phyloP scores from a whole-genome alignment of 2,888 invertebrate species.

The Drosophila affinis region DNA sequence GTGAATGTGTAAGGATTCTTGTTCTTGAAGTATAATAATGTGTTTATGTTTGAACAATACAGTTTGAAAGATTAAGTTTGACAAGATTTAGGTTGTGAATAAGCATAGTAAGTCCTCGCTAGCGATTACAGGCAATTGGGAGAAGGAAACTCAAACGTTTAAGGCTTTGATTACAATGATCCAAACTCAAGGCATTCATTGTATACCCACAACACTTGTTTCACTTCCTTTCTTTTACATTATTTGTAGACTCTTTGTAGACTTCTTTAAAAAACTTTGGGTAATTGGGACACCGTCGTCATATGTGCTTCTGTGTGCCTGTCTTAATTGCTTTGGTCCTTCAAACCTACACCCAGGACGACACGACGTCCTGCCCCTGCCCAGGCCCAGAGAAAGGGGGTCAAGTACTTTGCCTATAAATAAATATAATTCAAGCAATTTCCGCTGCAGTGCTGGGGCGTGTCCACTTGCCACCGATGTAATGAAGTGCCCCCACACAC shows the following conservation, averaged over 20 bases:
- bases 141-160: too few species aligned
- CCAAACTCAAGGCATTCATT: too few species aligned
- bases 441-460: conserved; percentile 44
- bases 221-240: background rate
- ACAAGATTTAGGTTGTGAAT: too few species aligned
- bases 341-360: conserved; percentile 16
- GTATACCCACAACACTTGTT: too few species aligned
- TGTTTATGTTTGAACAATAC: too few species aligned
- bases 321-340: conserved; percentile 25
- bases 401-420: conserved; percentile 41
- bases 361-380: background rate
- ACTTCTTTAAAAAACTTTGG: background rate
- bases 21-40: too few species aligned
- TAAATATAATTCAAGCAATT: conserved; percentile 49
- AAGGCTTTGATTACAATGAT: too few species aligned
- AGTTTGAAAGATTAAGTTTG: too few species aligned
- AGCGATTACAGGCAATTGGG: too few species aligned
- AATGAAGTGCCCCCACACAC: conserved; percentile 39
- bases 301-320: conserved; percentile 6
- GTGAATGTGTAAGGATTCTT: too few species aligned
- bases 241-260: background rate
- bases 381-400: conserved; percentile 1
- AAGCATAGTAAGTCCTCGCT: too few species aligned
- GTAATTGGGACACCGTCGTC: conserved; percentile 20
- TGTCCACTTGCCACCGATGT: conserved; percentile 38